Evolutionary conservation across 2,113 vertebrate genomes (phyloP).

Genomic region (Picathartes gymnocephalus): DNA sequence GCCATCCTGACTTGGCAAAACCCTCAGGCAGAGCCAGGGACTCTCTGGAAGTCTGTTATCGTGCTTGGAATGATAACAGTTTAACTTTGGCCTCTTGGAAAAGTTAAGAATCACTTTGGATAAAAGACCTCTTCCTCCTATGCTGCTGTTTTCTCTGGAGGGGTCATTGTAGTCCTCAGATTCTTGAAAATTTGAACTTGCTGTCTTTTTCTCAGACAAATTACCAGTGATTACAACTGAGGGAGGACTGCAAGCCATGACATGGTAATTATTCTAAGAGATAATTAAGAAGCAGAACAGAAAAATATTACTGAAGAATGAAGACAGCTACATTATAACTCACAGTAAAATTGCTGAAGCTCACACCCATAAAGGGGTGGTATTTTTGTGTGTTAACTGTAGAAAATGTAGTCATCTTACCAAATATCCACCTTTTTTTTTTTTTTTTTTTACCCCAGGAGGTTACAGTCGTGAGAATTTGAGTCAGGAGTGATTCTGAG

Average conservation of each 20-base stretch:
- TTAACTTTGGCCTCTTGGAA: not conserved
- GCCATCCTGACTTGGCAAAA: not conserved
- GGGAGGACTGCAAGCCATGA: not conserved
- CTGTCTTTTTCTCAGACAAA: constrained; percentile 9
- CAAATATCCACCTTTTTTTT: not conserved
- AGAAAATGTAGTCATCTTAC: not conserved
- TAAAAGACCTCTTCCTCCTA: not conserved
- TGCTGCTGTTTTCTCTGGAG: not conserved
- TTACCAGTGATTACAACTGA: not conserved
- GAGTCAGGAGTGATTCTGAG: not conserved
- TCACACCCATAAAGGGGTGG: rapidly evolving
- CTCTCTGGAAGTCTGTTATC: not conserved
- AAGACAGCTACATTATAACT: not conserved
- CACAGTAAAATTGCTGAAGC: not conserved
- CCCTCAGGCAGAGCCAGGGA: not conserved
- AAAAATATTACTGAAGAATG: not conserved
- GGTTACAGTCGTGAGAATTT: not conserved
- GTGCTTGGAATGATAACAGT: not conserved
- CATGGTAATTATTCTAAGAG: not conserved
- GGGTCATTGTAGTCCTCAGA: not conserved
- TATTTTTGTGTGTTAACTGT: not conserved
- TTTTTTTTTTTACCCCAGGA: not conserved
- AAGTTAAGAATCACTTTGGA: not conserved
- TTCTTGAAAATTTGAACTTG: not conserved
- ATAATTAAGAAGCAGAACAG: not conserved